Evolutionary conservation across 1,140 invertebrate species (phyloP).

Genomic region (Drosophila erecta): DNA sequence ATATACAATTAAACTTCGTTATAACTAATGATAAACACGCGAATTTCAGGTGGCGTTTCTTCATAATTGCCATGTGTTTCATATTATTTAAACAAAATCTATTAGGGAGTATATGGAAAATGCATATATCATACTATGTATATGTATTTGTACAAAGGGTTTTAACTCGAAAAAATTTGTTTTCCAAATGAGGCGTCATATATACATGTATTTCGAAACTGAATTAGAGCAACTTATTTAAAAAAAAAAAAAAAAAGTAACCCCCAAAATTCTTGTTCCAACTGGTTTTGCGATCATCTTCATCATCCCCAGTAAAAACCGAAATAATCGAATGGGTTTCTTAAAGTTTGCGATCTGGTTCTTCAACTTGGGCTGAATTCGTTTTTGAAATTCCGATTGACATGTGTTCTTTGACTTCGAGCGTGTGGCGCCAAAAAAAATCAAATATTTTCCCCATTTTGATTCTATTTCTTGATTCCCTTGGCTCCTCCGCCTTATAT

Average conservation of each 20-base stretch:
- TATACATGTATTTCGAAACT: too few species aligned
- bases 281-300: background rate
- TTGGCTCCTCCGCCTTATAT: conserved; percentile 9
- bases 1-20: too few species aligned
- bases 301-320: background rate
- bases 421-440: conserved; percentile 40
- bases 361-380: conserved; percentile 4
- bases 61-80: too few species aligned
- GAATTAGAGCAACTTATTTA: too few species aligned
- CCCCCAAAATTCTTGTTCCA: background rate
- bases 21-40: too few species aligned
- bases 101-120: too few species aligned
- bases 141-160: too few species aligned
- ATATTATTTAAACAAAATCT: too few species aligned
- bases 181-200: too few species aligned
- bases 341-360: background rate
- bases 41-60: too few species aligned
- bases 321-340: background rate
- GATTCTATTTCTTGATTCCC: conserved; percentile 16
- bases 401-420: background rate
- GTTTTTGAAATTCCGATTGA: conserved; percentile 8
- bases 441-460: conserved; percentile 24
- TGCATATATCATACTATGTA: too few species aligned
- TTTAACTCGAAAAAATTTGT: too few species aligned
- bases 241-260: background rate